phyloP scores from a whole-genome alignment of 2,888 invertebrate species.

The Acrobasis consociella region DNA sequence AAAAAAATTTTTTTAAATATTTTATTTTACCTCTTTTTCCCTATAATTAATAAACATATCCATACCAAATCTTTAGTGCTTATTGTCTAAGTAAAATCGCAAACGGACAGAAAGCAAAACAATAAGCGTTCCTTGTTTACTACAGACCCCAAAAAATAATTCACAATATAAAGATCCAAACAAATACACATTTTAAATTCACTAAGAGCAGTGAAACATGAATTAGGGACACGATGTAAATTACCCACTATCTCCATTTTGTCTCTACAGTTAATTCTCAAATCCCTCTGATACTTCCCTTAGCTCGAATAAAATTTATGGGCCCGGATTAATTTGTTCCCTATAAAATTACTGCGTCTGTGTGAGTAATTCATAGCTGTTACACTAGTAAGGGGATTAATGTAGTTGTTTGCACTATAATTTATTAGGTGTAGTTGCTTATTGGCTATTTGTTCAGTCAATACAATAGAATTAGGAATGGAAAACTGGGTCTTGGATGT shows the following conservation, averaged over 20 bases:
- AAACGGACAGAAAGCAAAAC: too few species aligned
- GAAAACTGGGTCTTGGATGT: too few species aligned
- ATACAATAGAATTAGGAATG: too few species aligned
- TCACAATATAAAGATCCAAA: not conserved
- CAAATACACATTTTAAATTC: not conserved
- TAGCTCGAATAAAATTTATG: constrained; percentile 59
- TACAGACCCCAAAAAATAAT: too few species aligned
- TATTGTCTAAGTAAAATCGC: too few species aligned
- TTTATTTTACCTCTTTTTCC: too few species aligned
- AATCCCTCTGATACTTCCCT: constrained; percentile 53
- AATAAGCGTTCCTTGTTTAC: too few species aligned
- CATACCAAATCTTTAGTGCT: too few species aligned
- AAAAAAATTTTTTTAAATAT: too few species aligned
- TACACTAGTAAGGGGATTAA: constrained; percentile 14
- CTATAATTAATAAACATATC: too few species aligned
- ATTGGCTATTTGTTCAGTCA: not conserved
- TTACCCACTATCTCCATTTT: constrained; percentile 39
- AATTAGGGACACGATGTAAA: constrained; percentile 2
- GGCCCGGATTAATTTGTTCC: constrained; percentile 38
- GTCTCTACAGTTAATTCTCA: constrained; percentile 46
- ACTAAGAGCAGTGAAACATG: not conserved
- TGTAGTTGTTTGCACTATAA: constrained; percentile 14
- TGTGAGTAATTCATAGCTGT: constrained; percentile 16
- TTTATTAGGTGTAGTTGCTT: constrained; percentile 11
- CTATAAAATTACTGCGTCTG: constrained; percentile 29